Evolutionary conservation across 2,113 vertebrate genomes (phyloP).

Genomic region (Aramus guarauna): DNA sequence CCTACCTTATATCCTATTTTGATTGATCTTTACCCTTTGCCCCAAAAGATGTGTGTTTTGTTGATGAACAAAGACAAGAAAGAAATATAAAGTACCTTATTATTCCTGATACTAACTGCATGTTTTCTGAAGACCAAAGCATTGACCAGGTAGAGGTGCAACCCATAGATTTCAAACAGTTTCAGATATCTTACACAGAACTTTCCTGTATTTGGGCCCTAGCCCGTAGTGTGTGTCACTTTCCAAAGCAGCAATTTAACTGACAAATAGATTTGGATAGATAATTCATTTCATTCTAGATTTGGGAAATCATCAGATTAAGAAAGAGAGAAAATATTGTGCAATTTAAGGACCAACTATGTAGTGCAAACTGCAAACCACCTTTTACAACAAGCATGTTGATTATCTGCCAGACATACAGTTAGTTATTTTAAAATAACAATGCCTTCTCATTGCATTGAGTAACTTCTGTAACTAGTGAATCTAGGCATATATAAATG

Average conservation of each 20-base stretch:
- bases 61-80: background rate
- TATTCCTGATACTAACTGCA: background rate
- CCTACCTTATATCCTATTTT: background rate
- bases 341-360: background rate
- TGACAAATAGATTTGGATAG: background rate
- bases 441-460: background rate
- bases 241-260: background rate
- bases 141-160: background rate
- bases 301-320: background rate
- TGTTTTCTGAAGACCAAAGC: background rate
- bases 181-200: background rate
- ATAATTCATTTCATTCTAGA: background rate
- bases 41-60: background rate
- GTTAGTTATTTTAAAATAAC: background rate
- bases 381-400: background rate
- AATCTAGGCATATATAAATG: background rate
- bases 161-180: background rate
- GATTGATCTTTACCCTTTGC: background rate
- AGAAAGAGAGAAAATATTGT: background rate
- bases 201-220: background rate
- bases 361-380: background rate
- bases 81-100: background rate
- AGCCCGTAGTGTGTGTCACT: background rate
- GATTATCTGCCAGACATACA: background rate
- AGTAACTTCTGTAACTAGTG: background rate